Evolutionary conservation across 2,113 vertebrate genomes (phyloP).

Genomic region (Lutjanus erythropterus): DNA sequence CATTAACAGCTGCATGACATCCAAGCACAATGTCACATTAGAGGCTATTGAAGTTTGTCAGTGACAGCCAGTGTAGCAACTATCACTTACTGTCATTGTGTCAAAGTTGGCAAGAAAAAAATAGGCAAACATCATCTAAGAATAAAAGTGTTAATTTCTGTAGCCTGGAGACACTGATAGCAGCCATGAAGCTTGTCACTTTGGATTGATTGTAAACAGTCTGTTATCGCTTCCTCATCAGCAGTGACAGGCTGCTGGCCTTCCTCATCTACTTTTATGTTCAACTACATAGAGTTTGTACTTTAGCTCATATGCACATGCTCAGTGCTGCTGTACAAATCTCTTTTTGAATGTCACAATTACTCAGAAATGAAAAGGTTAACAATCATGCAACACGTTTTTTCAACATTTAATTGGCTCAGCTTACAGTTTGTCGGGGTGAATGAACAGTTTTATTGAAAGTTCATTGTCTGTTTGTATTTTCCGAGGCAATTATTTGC

Average conservation of each 20-base stretch:
- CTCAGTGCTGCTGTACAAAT: conserved; percentile 8
- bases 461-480: background rate
- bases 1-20: conserved; percentile 5
- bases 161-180: conserved; percentile 8
- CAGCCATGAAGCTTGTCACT: conserved; percentile 12
- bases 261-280: conserved; percentile 4
- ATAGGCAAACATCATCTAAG: background rate
- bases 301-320: background rate
- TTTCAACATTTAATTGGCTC: conserved; percentile 23
- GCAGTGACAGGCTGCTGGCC: conserved; percentile 5
- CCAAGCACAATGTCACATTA: conserved; percentile 7
- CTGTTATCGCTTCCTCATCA: conserved; percentile 29
- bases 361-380: background rate
- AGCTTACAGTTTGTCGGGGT: background rate
- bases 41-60: background rate
- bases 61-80: background rate
- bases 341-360: background rate
- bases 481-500: background rate
- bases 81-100: background rate
- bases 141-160: conserved; percentile 18
- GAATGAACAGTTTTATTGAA: conserved; percentile 1
- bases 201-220: conserved; percentile 28
- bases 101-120: background rate
- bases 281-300: background rate
- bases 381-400: background rate